A percentile compares a stretch with the other conserved stretches of the same genome.
Evolutionary conservation across 2,113 vertebrate species (phyloP).

Genomic region (Canis aureus): DNA sequence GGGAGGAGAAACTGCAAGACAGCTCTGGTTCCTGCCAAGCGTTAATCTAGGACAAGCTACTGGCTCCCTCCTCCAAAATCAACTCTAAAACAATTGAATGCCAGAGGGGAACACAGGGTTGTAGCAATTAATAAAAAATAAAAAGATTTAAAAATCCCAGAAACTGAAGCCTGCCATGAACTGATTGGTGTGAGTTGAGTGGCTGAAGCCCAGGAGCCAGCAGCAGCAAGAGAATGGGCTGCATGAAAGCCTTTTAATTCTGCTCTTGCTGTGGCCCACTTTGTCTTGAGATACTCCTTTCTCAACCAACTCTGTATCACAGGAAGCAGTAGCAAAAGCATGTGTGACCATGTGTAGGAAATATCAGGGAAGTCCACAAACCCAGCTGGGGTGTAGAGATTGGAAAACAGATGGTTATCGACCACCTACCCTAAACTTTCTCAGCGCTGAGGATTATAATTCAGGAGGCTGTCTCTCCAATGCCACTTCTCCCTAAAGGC

Average conservation of each 20-base stretch:
- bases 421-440: not conserved
- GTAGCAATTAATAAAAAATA: not conserved
- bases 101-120: not conserved
- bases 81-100: not conserved
- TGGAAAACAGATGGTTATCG: not conserved
- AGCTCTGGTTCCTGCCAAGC: not conserved
- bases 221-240: not conserved
- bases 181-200: not conserved
- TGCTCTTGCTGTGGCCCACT: not conserved
- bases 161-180: not conserved
- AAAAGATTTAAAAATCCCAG: not conserved
- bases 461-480: not conserved
- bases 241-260: not conserved
- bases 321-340: not conserved
- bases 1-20: conserved; percentile 13
- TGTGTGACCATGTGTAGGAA: not conserved
- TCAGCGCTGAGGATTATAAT: not conserved
- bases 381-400: not conserved
- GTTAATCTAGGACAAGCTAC: not conserved
- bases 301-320: not conserved
- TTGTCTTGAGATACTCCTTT: not conserved
- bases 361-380: not conserved
- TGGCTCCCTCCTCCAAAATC: not conserved
- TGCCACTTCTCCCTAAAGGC: not conserved
- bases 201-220: not conserved